phyloP scores from a whole-genome alignment of 2,113 vertebrate species.

The Phrynosoma platyrhinos region DNA sequence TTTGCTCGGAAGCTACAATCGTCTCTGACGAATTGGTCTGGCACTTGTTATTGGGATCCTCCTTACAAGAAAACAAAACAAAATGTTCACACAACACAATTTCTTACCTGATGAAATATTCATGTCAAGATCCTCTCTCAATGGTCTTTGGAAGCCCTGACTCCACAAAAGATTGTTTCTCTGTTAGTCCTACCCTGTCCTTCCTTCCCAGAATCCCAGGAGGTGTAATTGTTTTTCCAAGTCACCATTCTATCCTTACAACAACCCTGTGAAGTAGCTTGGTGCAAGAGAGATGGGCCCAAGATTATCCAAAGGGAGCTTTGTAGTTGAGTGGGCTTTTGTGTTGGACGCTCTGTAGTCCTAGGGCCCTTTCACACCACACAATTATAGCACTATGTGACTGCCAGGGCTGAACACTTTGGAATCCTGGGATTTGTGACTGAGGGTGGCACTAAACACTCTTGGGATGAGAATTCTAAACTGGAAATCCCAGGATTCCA shows the following conservation, averaged over 20 bases:
- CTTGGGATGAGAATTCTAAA: too few species aligned
- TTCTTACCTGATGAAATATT: conserved; percentile 17
- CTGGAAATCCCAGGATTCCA: too few species aligned
- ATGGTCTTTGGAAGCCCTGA: conserved; percentile 20
- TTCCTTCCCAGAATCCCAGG: not conserved
- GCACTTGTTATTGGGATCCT: conserved; percentile 47
- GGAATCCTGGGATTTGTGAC: too few species aligned
- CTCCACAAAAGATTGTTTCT: conserved; percentile 1
- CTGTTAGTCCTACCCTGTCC: not conserved
- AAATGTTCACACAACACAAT: not conserved
- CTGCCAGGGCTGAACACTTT: too few species aligned
- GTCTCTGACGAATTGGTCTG: conserved; percentile 45
- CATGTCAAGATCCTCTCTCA: conserved; percentile 35
- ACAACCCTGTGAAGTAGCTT: too few species aligned
- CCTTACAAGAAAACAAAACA: conserved; percentile 41
- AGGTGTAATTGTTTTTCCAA: not conserved
- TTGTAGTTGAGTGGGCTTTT: not conserved
- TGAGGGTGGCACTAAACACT: too few species aligned
- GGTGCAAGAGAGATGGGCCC: not conserved
- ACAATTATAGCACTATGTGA: too few species aligned
- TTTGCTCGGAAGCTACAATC: conserved; percentile 68
- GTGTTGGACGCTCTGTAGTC: too few species aligned
- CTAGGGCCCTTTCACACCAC: too few species aligned
- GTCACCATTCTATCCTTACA: too few species aligned
- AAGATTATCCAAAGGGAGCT: not conserved